A percentile compares a stretch with the other conserved stretches of the same genome.
Evolutionary conservation across 2,113 vertebrate species (phyloP).

Genomic region (Neogale vison): DNA sequence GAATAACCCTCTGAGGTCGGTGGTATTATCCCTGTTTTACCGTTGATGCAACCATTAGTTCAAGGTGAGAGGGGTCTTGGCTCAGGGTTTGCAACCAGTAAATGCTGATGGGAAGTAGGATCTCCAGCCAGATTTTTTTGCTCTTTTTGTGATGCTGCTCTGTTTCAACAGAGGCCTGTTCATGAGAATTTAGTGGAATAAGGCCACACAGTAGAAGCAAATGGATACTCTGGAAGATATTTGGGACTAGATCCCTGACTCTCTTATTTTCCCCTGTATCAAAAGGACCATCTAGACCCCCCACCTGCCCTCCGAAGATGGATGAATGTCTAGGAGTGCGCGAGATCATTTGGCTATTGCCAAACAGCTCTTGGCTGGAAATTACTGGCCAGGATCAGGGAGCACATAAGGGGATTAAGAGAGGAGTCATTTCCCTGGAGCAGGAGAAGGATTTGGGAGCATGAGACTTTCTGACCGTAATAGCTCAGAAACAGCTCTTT

Average conservation of each 20-base stretch:
- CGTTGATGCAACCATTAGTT: background rate
- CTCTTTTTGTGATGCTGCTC: background rate
- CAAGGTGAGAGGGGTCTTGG: background rate
- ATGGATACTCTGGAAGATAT: background rate
- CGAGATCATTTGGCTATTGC: background rate
- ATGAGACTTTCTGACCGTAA: background rate
- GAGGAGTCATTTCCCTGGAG: background rate
- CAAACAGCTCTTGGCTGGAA: background rate
- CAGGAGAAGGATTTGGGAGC: background rate
- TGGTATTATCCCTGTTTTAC: background rate
- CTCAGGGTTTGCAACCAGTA: background rate
- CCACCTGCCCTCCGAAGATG: background rate
- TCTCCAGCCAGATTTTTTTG: background rate
- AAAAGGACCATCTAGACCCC: background rate
- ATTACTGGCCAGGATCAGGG: background rate
- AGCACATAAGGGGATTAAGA: conserved; percentile 7
- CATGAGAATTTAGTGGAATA: background rate
- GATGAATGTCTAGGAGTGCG: background rate
- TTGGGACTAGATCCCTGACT: background rate
- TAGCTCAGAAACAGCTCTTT: background rate
- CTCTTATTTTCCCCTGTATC: background rate
- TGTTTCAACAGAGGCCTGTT: background rate
- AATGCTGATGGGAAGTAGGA: background rate
- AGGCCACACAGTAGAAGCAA: background rate
- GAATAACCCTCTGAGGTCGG: background rate